Base-by-base conservation (phyloP, 2,888 invertebrate species). In the Ormyrus labotus region DNA sequence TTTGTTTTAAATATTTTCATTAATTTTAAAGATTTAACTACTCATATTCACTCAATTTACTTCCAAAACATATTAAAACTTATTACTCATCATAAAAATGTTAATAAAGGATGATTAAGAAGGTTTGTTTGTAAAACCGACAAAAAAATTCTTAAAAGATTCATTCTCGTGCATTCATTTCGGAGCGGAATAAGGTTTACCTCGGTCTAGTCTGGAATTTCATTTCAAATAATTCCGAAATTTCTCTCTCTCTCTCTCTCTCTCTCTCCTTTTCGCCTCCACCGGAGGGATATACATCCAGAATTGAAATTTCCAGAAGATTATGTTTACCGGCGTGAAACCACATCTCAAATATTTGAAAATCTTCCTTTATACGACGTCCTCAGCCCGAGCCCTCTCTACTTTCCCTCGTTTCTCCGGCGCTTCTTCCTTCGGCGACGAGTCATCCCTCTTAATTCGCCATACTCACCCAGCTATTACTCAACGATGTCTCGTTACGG, bases 291-390 rank as follows among this genome's bases (percentile, higher is more conserved):
- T 50, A 69, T 45, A 55, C 55, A 63, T 63, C 53, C n/a, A 55
- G 50, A 64, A 55, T 73, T 63, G 53, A 64, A 73, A 64, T 64
- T 47, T 47, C 45, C 47, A 4, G 47, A 13, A 73, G 64, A 73
- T 73, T 73, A 55, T 73, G 64, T 73, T 73, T 73, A 73, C 64
- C 55, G 13, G 72, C 55, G 53, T 11, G 55, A 73, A 73, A 64
- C 64, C 72, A 13, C 63, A 73, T 73, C 63, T 55, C 72, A 73
- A 73, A 73, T 73, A 64, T 73, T 64, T 73, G 64, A 64, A 63
- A 73, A 70, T 58, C 57, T 69, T 47, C 34, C 53, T 10, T 63
- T 11, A 48, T 47, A 34, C 13, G 19, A 51, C 65, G 34, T 34
- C 7, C 10, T 10, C 48, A 13, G 13, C 61, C 19, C 19, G 45